Evolutionary conservation across 2,113 vertebrate genomes (phyloP).

Genomic region (Chlamydotis undulata): DNA sequence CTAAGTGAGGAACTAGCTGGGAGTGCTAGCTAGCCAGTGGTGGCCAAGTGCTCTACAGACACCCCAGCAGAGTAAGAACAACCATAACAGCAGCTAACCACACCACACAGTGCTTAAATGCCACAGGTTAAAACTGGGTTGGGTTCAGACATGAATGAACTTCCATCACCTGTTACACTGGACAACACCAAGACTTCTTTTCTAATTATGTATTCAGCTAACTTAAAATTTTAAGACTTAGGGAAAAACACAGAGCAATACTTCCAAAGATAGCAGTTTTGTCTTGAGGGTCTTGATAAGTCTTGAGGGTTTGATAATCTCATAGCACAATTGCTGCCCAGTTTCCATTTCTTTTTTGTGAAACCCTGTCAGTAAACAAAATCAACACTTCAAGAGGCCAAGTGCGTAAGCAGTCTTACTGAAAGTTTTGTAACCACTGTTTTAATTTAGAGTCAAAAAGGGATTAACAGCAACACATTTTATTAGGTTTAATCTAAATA

Average conservation of each 20-base stretch:
- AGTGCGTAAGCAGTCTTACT: slow-evolving; percentile 10
- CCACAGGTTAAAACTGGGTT: background rate
- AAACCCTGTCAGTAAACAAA: background rate
- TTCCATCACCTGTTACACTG: background rate
- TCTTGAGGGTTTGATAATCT: background rate
- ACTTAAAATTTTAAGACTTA: background rate
- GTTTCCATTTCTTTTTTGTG: background rate
- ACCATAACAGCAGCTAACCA: background rate
- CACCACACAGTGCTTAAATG: rapidly evolving
- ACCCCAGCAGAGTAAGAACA: background rate
- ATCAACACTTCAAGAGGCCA: background rate
- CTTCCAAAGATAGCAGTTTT: background rate
- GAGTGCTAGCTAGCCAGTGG: background rate
- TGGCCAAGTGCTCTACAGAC: background rate
- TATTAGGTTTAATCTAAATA: slow-evolving; percentile 65
- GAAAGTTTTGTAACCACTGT: slow-evolving; percentile 28
- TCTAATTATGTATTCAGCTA: background rate
- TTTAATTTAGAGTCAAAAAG: slow-evolving; percentile 52
- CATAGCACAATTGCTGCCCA: background rate
- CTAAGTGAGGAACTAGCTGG: background rate
- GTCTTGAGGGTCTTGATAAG: background rate
- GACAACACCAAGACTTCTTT: background rate
- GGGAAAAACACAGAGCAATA: background rate
- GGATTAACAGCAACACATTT: slow-evolving; percentile 40
- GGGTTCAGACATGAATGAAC: background rate